phyloP scores from a whole-genome alignment of 2,888 invertebrate species.

The Philereme vetulata region DNA sequence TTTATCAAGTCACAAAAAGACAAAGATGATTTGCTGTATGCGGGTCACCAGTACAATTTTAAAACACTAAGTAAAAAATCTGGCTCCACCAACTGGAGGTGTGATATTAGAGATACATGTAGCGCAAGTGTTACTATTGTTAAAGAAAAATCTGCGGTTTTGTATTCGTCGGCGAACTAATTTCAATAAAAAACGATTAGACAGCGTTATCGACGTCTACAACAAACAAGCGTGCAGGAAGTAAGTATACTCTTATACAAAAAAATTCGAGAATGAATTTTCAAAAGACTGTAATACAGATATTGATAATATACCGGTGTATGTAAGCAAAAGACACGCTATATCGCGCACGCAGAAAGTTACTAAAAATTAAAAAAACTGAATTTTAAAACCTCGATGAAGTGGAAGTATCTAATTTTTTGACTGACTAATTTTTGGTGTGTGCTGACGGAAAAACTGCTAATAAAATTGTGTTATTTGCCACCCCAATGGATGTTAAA shows the following conservation, averaged over 20 bases:
- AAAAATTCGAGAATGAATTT: not conserved
- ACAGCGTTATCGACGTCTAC: not conserved
- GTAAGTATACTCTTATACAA: not conserved
- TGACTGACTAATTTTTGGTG: no score
- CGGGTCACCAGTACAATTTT: no score
- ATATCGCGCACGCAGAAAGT: not conserved
- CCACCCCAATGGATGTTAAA: no score
- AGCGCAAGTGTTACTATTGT: no score
- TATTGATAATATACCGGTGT: not conserved
- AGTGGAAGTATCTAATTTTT: not conserved
- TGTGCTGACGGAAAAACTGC: no score
- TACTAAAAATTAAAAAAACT: not conserved
- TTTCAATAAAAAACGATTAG: constrained; percentile 1
- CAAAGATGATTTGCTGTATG: no score
- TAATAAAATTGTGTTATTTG: no score
- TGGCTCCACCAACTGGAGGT: no score
- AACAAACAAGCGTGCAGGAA: constrained; percentile 1
- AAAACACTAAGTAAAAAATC: no score
- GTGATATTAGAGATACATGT: no score
- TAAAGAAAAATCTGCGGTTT: constrained; percentile 1
- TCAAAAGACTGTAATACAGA: not conserved
- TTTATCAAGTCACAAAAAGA: no score
- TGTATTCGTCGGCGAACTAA: constrained; percentile 1
- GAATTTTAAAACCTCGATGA: constrained; percentile 1
- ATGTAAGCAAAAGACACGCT: not conserved